Evolutionary conservation across 2,113 vertebrate species (phyloP), one percentile per base, ranked within the genome.

Genomic region (Passer domesticus): DNA sequence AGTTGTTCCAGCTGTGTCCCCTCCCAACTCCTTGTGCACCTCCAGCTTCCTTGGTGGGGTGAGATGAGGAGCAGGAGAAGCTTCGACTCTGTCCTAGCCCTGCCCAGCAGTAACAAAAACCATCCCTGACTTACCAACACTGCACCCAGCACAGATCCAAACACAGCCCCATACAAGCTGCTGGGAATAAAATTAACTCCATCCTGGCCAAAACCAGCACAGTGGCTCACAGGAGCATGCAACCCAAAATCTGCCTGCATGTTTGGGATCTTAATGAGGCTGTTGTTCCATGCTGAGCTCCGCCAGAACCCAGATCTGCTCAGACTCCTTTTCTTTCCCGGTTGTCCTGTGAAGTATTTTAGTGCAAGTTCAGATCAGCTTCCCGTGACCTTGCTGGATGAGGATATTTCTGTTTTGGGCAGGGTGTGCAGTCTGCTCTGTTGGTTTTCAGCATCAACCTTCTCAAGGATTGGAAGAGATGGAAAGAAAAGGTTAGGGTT

Each of bases 91-190:
- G 31, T 24, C 15, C 18, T 10, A 56, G 33, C 7, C 0, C 50
- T 52, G 58, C 24, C 27, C 35, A 60, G 35, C 58, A 37, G 6
- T 27, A 60, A 6, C 0, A 0, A 56, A 69, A 47, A 28, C 15
- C 15, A 60, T 9, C 28, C 22, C 27, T 18, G 16, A 7, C 1
- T 27, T n/a, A 68, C 8, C 53, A 64, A 5, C 44, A 9, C 49
- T 6, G 2, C 24, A 33, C 21, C 2, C 60, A 92, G 33, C 37
- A 63, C 31, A 76, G 33, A 63, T 30, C 18, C 43, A 41, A 35
- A 9, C 43, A 22, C 1, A 58, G 19, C 24, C 35, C 31, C 8
- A 4, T 5, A 12, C 3, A 11, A 52, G 53, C 7, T 30, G n/a
- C 35, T 24, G 3, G 2, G 49, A 50, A 4, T 6, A 79, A 62